Conservation (phyloP, 2,113 vertebrate species). For the Pimephales promelas region DNA sequence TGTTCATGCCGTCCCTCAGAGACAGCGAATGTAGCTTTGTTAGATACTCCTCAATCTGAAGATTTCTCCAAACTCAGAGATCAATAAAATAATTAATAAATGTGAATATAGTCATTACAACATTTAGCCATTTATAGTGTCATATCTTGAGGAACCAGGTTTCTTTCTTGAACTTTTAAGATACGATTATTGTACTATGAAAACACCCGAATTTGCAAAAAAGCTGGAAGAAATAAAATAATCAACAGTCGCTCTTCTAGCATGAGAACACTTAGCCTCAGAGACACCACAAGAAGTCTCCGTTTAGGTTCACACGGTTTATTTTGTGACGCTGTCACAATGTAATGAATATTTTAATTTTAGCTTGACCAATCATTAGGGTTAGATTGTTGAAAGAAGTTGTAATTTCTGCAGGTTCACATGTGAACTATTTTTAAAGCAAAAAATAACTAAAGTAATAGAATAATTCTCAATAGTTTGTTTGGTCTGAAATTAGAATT, state of each 20-base stretch:
- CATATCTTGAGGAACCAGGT: not conserved
- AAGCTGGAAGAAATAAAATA: too few species aligned
- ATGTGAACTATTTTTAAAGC: not conserved
- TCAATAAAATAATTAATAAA: not conserved
- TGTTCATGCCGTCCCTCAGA: slow-evolving; percentile 11
- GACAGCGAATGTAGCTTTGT: not conserved
- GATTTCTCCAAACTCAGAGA: not conserved
- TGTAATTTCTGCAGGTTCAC: not conserved
- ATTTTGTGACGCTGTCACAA: too few species aligned
- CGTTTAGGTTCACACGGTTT: too few species aligned
- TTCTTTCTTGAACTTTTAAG: not conserved
- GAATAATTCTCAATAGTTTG: not conserved
- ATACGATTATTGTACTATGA: too few species aligned
- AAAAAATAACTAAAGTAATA: not conserved
- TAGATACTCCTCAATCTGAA: not conserved
- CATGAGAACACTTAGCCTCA: too few species aligned
- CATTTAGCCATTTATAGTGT: not conserved
- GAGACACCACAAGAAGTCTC: too few species aligned
- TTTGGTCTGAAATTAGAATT: not conserved
- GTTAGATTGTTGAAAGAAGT: not conserved
- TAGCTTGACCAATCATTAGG: not conserved
- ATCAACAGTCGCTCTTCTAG: too few species aligned
- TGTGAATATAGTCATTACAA: not conserved
- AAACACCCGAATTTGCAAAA: too few species aligned
- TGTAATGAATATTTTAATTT: too few species aligned